Evolutionary conservation across 2,113 vertebrate species (phyloP).

Genomic region (Sinocyclocheilus rhinocerous): DNA sequence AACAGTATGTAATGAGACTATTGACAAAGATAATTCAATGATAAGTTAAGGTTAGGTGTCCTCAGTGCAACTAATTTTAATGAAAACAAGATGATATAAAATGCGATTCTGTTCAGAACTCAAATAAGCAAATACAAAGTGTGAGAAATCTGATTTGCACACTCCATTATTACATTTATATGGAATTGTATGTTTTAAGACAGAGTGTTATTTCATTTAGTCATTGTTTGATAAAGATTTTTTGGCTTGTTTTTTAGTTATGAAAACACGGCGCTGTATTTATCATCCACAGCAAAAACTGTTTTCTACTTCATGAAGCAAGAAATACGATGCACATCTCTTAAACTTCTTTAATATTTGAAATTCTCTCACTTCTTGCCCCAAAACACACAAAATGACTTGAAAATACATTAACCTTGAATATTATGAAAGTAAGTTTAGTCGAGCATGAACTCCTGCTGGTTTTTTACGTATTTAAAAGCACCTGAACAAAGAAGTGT

Average conservation of each 20-base stretch:
- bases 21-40: background rate
- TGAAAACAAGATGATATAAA: background rate
- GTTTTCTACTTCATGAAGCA: slow-evolving; percentile 45
- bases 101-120: background rate
- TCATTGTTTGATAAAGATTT: background rate
- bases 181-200: background rate
- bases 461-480: slow-evolving; percentile 7
- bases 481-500: background rate
- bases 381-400: background rate
- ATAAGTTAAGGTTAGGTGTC: background rate
- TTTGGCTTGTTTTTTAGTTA: background rate
- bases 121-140: background rate
- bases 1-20: background rate
- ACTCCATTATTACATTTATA: background rate
- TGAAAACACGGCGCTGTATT: background rate
- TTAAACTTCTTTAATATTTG: slow-evolving; percentile 40
- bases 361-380: background rate
- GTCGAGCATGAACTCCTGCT: background rate
- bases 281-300: background rate
- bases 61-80: background rate
- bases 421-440: background rate
- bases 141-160: background rate
- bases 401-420: slow-evolving; percentile 28
- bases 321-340: slow-evolving; percentile 1
- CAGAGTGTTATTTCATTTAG: background rate